phyloP scores from a whole-genome alignment of 2,113 vertebrate species.

The Lamprotornis superbus region DNA sequence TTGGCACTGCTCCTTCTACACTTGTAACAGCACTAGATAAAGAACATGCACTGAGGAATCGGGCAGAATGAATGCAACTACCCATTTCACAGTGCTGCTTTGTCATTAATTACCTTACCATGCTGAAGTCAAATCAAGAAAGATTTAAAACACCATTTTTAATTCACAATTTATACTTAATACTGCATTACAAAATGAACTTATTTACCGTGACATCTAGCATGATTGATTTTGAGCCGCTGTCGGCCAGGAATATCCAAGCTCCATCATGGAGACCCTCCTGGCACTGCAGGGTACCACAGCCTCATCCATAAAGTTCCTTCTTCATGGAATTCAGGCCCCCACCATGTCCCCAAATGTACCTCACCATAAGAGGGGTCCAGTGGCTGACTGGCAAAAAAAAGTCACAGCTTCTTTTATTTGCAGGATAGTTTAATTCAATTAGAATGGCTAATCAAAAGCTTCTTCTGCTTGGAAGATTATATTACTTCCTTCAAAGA shows the following conservation, averaged over 20 bases:
- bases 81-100: background rate
- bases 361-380: background rate
- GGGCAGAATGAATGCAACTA: background rate
- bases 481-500: background rate
- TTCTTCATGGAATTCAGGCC: background rate
- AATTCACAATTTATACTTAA: background rate
- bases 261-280: background rate
- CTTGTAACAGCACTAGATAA: background rate
- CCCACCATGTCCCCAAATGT: background rate
- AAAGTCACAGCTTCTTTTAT: background rate
- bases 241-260: fast-evolving
- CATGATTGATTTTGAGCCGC: fast-evolving
- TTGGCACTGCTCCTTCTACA: constrained; percentile 5
- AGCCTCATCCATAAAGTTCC: fast-evolving
- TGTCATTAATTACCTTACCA: background rate
- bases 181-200: background rate
- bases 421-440: background rate
- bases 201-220: background rate
- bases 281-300: background rate
- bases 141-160: background rate
- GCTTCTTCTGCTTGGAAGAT: background rate
- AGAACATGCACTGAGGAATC: background rate
- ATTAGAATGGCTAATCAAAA: background rate
- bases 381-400: background rate
- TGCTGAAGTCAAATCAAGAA: background rate